Base-by-base conservation (phyloP, 2,888 invertebrate species). In the Augochlorella aurata region DNA sequence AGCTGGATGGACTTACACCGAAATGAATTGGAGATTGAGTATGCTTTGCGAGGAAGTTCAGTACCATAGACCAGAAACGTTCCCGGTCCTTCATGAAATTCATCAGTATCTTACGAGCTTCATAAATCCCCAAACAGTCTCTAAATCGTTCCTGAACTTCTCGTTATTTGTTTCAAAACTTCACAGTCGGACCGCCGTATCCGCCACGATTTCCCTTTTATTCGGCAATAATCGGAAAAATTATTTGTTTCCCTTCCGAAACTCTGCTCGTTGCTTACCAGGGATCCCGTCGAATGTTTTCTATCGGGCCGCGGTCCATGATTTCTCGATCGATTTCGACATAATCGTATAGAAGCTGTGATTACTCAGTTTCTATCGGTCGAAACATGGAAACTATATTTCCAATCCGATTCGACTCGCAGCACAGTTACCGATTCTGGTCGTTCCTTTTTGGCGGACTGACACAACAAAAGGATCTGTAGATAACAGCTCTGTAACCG, bases 11-110 rank as follows among this genome's bases (percentile, higher is more conserved):
- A 82, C 78, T 87, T 79, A 77, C 85, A 69, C 29, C 75, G 77
- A 83, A 87, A 88, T 88, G 85, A 85, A 88, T 88, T 85, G 83
- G 78, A 82, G 85, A 87, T 88, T 74, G 79, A 85, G 81, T 72
- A 71, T 54, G 69, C 76, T 79, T 74, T 74, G 29, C 49, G 44
- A 49, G 77, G 73, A 77, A 85, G 83, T 85, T 76, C 79, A 68
- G 77, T 76, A 74, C 75, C 75, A 21, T 47, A 66, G 79, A 18
- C 38, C 49, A 44, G 68, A n/a, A 66, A 50, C 50, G 68, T 71
- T 73, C 12, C 65, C 65, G 12, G 71, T 58, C 47, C 75, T 79
- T 83, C 87, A 72, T 85, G 75, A 74, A 86, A 83, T 87, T 85
- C 85, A 81, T 79, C 77, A 65, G 71, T 79, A 61, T 45, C 63